Base-by-base conservation (phyloP, 2,113 vertebrate species). In the Amphiprion ocellaris region DNA sequence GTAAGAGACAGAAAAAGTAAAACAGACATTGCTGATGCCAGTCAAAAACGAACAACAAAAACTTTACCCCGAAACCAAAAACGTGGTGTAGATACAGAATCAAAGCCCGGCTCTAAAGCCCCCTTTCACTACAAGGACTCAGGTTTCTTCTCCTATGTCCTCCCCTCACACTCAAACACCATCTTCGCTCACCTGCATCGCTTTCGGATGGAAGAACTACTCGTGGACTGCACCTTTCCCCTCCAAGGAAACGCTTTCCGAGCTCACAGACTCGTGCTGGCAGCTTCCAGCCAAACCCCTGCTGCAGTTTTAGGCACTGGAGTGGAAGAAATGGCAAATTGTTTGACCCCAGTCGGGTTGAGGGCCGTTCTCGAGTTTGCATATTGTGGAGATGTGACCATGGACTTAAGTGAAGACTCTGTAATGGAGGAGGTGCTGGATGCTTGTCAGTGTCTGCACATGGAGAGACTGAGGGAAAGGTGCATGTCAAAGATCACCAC, bases 351-450 rank as follows among this genome's bases (percentile, higher is more conserved):
- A 44, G 37, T 56, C 21, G 77, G 82, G 41, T 47, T 80, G 11
- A 50, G 52, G 16, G 69, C 65, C n/a, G 33, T 64, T 64, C 54
- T 77, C 15, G 73, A 80, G 55, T 84, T 73, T 69, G 73, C 68
- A 15, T 85, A 81, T 37, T 4, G 3, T 54, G 78, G 83, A 65
- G 17, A 74, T 6, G 46, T 74, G n/a, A 2, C 33, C 7, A 2
- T 63, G 33, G 58, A 77, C 37, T 33, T 77, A 21, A 21, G 52
- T 21, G 33, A 69, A 24, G 53, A 81, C 1, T 4, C 1, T 26
- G 52, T 58, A 4, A 26, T 23, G 10, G 46, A 73, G 19, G 62
- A 59, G 15, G 69, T 81, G 8, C 49, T 81, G 64, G n/a, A 69
- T 30, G 64, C 50, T 6, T 77, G 66, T 54, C 52, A 23, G 12